These are phyloP conservation scores for Panagrolaimus sp. DNA, from an alignment of 1,140 invertebrate genomes.

Conservation along the genomic window DNA sequence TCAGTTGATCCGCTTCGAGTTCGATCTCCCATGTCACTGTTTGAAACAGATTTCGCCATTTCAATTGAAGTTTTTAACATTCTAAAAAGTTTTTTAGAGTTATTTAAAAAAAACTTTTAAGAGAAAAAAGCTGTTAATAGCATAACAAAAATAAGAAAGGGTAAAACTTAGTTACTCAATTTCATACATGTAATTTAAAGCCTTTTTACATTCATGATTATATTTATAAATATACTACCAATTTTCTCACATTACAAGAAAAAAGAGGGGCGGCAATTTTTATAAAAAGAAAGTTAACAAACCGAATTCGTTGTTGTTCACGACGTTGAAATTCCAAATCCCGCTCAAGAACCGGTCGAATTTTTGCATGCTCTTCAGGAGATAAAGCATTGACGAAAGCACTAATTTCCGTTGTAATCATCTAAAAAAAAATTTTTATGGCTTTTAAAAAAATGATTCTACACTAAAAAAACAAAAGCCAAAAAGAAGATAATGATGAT, in stretches of 20 bases:
- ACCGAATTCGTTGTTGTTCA: background rate
- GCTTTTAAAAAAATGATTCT: too few relatives aligned
- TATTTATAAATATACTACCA: too few relatives aligned
- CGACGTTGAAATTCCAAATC: constrained; percentile 14
- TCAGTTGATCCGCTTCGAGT: background rate
- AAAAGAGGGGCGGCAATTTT: too few relatives aligned
- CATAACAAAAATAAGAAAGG: too few relatives aligned
- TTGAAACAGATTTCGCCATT: background rate
- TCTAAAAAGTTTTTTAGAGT: background rate
- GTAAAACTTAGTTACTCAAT: too few relatives aligned
- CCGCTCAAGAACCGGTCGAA: background rate
- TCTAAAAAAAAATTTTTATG: background rate
- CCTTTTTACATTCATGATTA: too few relatives aligned
- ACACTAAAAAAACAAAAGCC: too few relatives aligned
- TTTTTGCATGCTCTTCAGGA: constrained; percentile 8
- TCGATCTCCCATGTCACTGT: constrained; percentile 7
- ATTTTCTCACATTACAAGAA: too few relatives aligned
- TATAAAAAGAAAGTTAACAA: background rate
- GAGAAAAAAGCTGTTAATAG: background rate
- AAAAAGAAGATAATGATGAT: too few relatives aligned
- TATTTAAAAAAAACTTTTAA: background rate
- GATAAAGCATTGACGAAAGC: background rate
- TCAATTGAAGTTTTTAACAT: background rate
- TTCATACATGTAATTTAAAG: too few relatives aligned
- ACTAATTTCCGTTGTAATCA: constrained; percentile 11